Base-by-base conservation (phyloP, 2,113 vertebrate species). In the Nannospalax galili region DNA sequence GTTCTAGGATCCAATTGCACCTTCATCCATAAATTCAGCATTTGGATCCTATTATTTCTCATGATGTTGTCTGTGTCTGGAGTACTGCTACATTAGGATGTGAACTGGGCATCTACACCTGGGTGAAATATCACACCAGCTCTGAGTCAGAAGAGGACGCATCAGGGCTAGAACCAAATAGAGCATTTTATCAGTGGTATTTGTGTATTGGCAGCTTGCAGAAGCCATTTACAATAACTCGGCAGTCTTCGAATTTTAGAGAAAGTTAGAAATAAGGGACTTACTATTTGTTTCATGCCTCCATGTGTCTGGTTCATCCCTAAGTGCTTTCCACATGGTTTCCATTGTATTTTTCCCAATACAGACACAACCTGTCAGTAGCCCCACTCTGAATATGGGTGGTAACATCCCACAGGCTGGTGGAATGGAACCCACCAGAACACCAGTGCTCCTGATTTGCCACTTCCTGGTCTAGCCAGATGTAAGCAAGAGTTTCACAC, bases 21-120 rank as follows among this genome's bases (percentile, higher is more conserved):
- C 8, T n/a, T 85, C 42, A 26, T 84, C 62, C 16, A 77, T 84
- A 94, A 90, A 94, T 40, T 92, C 37, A 74, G 20, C 32, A 67
- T 81, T 92, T 90, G 73, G 19, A 58, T 73, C 16, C 35, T 69
- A 73, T 85, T 92, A 84, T 94, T 92, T 15, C 16, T 92, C 64
- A 85, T 84, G 48, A 72, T 84, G 40, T 7, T 45, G 28, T 84
- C 40, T 64, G 8, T 77, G 35, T 10, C 3, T 70, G 89, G 26
- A 42, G 22, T 48, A 28, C 48, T n/a, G 22, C 14, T 92, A 87
- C 86, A 87, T 90, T 65, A 75, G 67, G 30, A 26, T 79, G 19
- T 56, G 58, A 9, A n/a, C 74, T 65, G 17, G 65, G 30, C 72
- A n/a, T 32, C 37, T 84, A 37, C 42, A 91, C 32, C 17, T 74